These are phyloP conservation scores for Xiphophorus hellerii DNA, from an alignment of 2,113 vertebrate genomes.

Conservation along the genomic window DNA sequence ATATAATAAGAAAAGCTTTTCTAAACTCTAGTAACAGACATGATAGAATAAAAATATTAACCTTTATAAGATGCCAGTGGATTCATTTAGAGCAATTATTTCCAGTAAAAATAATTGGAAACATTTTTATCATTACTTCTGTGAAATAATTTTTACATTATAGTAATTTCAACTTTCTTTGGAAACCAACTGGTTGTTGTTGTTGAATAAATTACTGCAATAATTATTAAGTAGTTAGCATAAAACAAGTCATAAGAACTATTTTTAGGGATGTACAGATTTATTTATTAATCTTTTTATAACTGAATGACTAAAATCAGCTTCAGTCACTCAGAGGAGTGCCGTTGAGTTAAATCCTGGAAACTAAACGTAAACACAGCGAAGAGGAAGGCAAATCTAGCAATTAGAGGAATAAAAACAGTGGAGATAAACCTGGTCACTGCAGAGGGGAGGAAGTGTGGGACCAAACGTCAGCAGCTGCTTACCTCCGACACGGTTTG, in stretches of 20 bases:
- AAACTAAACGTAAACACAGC: not conserved
- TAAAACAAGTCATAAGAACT: too few species aligned
- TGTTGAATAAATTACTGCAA: not conserved
- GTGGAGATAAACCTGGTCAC: not conserved
- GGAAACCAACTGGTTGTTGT: not conserved
- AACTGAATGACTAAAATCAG: not conserved
- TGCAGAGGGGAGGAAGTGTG: slow-evolving; percentile 2
- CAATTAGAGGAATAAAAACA: not conserved
- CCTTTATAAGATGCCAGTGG: too few species aligned
- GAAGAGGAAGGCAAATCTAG: not conserved
- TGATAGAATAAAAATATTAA: too few species aligned
- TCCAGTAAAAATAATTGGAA: not conserved
- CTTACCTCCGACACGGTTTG: slow-evolving; percentile 81
- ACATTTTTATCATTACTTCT: not conserved
- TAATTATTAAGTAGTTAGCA: too few species aligned
- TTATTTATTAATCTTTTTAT: too few species aligned
- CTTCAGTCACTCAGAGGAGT: not conserved
- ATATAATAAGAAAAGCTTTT: too few species aligned
- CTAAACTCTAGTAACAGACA: too few species aligned
- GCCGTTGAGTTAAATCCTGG: not conserved
- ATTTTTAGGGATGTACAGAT: too few species aligned
- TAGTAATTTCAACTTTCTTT: not conserved
- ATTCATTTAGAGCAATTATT: not conserved
- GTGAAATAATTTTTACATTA: too few species aligned
- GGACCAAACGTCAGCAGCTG: slow-evolving; percentile 21